Percentiles rank a stretch among this genome's conserved stretches.
These are phyloP conservation scores for Leistus spinibarbis DNA, from an alignment of 2,888 invertebrate genomes.

Conservation along the genomic window DNA sequence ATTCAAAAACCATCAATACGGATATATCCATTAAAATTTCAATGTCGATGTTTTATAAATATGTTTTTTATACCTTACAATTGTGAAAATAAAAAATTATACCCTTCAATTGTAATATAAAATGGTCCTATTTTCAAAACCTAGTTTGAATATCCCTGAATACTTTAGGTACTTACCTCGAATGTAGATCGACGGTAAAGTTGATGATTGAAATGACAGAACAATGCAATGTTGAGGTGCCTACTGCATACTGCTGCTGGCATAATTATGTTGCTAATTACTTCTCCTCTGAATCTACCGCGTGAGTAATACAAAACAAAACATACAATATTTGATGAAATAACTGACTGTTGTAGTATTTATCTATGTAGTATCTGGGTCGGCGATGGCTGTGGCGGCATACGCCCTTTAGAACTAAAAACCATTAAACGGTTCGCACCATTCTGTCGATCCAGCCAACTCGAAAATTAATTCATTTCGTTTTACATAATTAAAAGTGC, in stretches of 20 bases:
- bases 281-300: neutral
- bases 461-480: slow-evolving; percentile 35
- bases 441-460: slow-evolving; percentile 33
- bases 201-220: neutral
- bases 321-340: neutral
- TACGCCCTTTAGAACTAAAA: neutral
- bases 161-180: neutral
- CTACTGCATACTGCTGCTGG: too few species aligned
- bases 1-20: too few species aligned
- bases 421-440: slow-evolving; percentile 30
- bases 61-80: too few species aligned
- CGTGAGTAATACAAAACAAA: neutral
- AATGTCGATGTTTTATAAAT: too few species aligned
- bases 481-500: slow-evolving; percentile 37
- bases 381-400: neutral
- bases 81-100: too few species aligned
- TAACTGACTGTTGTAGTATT: neutral
- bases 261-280: neutral
- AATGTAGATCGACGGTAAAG: neutral
- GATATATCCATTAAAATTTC: too few species aligned
- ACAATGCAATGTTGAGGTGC: neutral
- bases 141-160: neutral
- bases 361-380: slow-evolving; percentile 1
- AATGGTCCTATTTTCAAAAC: neutral
- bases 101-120: too few species aligned